A percentile compares a stretch with the other conserved stretches of the same genome.
Conservation (phyloP, 2,888 invertebrate species). For the Campaea margaritaria region DNA sequence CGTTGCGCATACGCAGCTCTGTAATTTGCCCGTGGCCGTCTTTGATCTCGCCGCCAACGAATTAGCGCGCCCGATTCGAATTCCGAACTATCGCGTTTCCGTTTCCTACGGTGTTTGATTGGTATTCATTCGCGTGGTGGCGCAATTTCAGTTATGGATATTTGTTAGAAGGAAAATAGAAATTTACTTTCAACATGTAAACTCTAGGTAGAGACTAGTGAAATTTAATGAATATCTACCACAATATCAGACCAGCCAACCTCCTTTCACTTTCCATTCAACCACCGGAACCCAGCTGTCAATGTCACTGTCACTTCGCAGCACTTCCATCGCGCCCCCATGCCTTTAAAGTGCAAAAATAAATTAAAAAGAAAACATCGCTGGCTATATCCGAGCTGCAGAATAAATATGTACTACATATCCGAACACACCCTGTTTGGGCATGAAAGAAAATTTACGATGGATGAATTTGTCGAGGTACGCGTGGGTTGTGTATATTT, state of each 20-base stretch:
- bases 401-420: no score
- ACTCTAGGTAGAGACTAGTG: no score
- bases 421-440: slow-evolving; percentile 17
- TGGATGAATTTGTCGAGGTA: no score
- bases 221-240: background rate
- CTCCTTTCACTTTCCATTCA: slow-evolving; percentile 38
- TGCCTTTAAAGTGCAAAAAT: slow-evolving; percentile 41
- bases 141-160: slow-evolving; percentile 2
- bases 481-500: no score
- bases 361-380: slow-evolving; percentile 36
- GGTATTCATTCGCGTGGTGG: slow-evolving; percentile 29
- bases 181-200: no score
- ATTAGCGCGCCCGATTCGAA: slow-evolving; percentile 68
- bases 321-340: slow-evolving; percentile 39
- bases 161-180: no score
- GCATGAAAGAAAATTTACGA: background rate
- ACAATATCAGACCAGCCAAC: slow-evolving; percentile 19
- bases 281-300: slow-evolving; percentile 46
- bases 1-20: slow-evolving; percentile 68
- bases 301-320: slow-evolving; percentile 38
- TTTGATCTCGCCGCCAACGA: slow-evolving; percentile 80
- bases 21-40: slow-evolving; percentile 66
- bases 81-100: slow-evolving; percentile 64
- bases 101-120: slow-evolving; percentile 52
- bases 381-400: background rate